Percentiles rank a stretch among this genome's conserved stretches.
Evolutionary conservation across 2,113 vertebrate genomes (phyloP).

Genomic region (Neodon shergylaensis): DNA sequence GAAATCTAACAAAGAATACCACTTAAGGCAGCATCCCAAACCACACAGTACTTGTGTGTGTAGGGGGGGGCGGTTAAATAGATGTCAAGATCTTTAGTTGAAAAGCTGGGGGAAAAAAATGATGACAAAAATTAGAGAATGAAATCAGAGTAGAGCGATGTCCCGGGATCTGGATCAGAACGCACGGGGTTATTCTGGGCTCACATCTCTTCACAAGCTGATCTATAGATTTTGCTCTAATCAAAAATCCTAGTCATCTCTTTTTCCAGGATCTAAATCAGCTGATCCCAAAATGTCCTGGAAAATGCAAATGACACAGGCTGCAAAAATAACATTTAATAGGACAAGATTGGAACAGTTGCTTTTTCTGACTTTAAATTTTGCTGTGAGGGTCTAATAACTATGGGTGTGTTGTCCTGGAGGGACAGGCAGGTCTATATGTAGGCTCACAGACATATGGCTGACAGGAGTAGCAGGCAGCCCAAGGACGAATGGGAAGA

Average conservation of each 20-base stretch:
- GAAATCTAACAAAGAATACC: not conserved
- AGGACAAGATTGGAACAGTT: not conserved
- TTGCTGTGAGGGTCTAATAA: not conserved
- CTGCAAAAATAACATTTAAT: not conserved
- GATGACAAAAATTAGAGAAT: conserved; percentile 5
- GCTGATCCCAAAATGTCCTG: not conserved
- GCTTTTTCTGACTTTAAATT: conserved; percentile 3
- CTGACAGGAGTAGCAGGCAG: not conserved
- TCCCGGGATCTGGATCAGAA: not conserved
- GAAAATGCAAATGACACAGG: conserved; percentile 4
- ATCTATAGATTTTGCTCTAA: not conserved
- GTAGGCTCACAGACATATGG: not conserved
- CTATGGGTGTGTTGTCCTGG: not conserved
- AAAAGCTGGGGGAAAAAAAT: not conserved
- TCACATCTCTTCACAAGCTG: not conserved
- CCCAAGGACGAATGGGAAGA: not conserved
- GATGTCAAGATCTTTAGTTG: not conserved
- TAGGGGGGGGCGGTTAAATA: not conserved
- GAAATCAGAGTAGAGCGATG: not conserved
- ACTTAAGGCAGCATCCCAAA: not conserved
- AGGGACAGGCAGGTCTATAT: not conserved
- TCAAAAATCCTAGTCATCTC: not conserved
- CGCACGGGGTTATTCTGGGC: not conserved
- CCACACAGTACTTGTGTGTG: not conserved
- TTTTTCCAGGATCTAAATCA: not conserved